Base-by-base conservation (phyloP, 2,888 invertebrate genomes). In the Polydesmus complanatus region DNA sequence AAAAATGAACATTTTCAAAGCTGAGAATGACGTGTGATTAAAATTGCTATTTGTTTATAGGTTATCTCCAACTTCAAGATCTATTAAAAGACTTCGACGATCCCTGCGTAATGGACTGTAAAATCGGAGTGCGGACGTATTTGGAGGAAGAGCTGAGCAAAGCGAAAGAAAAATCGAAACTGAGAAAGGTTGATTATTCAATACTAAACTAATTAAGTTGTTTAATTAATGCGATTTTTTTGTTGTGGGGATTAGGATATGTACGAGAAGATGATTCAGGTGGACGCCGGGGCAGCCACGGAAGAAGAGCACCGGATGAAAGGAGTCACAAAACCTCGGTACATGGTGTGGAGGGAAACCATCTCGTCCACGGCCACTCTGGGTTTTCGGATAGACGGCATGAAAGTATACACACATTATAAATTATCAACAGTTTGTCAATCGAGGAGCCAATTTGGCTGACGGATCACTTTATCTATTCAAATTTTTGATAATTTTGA, bases 231-330 rank as follows among this genome's bases (percentile, higher is more conserved):
- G 53, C n/a, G 19, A 1, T n/a, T 58, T 26, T 8, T 52, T 53
- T 58, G 21, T 18, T 1, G 37, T 23, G 14, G 23, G 48, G 50
- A 78, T 49, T 74, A 89, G 84, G 94, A 95, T 72, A 93, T 95
- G 94, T 95, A 93, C 72, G 91, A 94, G 69, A 95, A 95, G 77
- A 95, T 95, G 94, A 85, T 93, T 64, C 91, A 92, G 73, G 88
- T 94, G 55, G 93, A 94, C 73, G 83, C 86, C 1, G 80, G 78
- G 66, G 94, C 94, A 0, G 95, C 95, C 2, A 86, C 85, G 27
- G 85, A 86, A 58, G 94, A 94, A 72, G 95, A 95, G 73, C 87
- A 91, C 69, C 79, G 84, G 66, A 80, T 89, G 68, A 88, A 89
- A 77, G 94, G 90, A 21, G 89, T 95, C 1, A 94, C 94, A 2